Base-by-base conservation (phyloP, 2,888 invertebrate species). In the Orgyia antiqua region DNA sequence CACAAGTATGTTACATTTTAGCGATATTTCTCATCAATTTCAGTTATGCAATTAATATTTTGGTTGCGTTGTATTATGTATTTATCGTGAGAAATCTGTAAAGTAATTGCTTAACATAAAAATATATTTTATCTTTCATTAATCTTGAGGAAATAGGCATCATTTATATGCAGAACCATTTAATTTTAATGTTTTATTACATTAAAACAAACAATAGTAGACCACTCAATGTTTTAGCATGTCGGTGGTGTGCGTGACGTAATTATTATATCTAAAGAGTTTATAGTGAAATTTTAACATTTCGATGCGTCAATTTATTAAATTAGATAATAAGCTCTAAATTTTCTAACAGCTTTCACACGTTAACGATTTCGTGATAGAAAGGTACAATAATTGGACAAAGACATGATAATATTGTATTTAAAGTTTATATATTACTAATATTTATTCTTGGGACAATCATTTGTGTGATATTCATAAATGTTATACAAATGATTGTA, bases 1-100 rank as follows among this genome's bases (percentile, higher is more conserved):
- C 48, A 19, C 39, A 24, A 27, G 38, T 13, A 13, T 36, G 35
- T 52, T 51, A 51, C 57, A 58, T 58, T 58, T 61, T 58, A 46
- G 42, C 36, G 39, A 8, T 13, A 13, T 5, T 13, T n/a, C n/a
- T 5, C 4, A 24, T 24, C 13, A 2, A 4, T 24, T 24, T 13
- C 10, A n/a, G 4, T 10, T 10, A 3, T 19, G 4, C 5, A 23
- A 15, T 15, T 15, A 23, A 21, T 23, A 21, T 10, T 23, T 23
- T 23, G 10, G 4, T 23, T 4, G 15, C 6, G 15, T 15, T n/a
- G 9, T 5, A 15, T 15, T 15, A 6, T 6, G 15, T 20, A 20
- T 4, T n/a, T 20, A n/a, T 20, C 2, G 2, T 20, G 8, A 27
- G n/a, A 28, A 7, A 39, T 38, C 50, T 50, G 48, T 11, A 36